These are phyloP conservation scores for Terrapene triunguis DNA, from an alignment of 2,113 vertebrate species.

Conservation along the genomic window DNA sequence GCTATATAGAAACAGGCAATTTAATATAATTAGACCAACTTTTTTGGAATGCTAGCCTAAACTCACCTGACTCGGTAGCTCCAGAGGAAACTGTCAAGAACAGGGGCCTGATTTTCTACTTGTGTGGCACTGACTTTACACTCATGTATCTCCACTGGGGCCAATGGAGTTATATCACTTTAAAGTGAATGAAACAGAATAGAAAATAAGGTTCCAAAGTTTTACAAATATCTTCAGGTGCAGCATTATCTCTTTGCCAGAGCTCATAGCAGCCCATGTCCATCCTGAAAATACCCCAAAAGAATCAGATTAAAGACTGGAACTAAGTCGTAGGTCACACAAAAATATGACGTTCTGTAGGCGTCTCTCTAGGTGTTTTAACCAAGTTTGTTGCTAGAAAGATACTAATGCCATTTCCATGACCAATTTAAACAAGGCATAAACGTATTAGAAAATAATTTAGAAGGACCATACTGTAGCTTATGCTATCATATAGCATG, in stretches of 20 bases:
- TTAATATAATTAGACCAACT: background rate
- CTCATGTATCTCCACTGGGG: background rate
- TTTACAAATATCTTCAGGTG: background rate
- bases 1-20: background rate
- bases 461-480: background rate
- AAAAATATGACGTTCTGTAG: background rate
- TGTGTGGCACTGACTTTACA: background rate
- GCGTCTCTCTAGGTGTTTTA: background rate
- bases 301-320: background rate
- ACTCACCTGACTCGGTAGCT: background rate
- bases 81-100: background rate
- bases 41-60: background rate
- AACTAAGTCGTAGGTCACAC: background rate
- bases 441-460: background rate
- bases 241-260: background rate
- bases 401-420: background rate
- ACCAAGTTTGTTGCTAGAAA: background rate
- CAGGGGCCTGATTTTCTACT: background rate
- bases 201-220: background rate
- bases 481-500: background rate
- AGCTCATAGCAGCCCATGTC: background rate
- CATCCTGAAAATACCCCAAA: background rate
- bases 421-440: background rate
- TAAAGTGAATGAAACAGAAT: background rate
- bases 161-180: background rate